Conservation (phyloP, 2,113 vertebrate species). For the Otis tarda region DNA sequence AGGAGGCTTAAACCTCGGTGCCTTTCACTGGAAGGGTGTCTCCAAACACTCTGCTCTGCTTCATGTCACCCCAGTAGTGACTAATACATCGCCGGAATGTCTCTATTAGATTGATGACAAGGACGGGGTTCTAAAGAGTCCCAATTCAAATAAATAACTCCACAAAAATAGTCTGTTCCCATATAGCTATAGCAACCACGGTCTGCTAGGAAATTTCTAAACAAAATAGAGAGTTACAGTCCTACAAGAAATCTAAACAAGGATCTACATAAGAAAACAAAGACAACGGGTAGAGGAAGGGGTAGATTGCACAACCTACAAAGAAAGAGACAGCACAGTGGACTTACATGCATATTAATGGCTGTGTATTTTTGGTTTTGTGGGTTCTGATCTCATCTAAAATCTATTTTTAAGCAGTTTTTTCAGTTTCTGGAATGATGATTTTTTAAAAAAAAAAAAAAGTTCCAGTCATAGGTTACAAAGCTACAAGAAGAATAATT, state of each 20-base stretch:
- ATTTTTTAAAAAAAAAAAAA: not conserved
- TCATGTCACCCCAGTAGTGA: constrained; percentile 3
- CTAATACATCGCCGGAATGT: not conserved
- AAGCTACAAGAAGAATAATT: not conserved
- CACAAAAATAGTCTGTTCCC: not conserved
- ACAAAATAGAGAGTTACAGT: not conserved
- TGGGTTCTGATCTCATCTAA: not conserved
- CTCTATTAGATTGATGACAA: constrained; percentile 11
- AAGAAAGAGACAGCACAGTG: not conserved
- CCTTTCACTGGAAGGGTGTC: not conserved
- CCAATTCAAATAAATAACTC: constrained; percentile 21
- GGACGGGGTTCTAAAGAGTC: not conserved
- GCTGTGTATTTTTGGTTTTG: not conserved
- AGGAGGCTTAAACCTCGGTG: not conserved
- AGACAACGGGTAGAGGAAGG: not conserved
- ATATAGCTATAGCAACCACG: not conserved
- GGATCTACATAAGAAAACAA: constrained; percentile 14
- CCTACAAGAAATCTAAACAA: constrained; percentile 11
- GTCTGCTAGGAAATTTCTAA: not conserved
- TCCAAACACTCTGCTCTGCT: not conserved
- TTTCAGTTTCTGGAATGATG: not conserved
- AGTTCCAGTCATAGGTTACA: not conserved
- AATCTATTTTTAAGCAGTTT: not conserved
- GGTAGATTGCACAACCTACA: not conserved
- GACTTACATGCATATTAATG: not conserved